Evolutionary conservation across 2,888 invertebrate genomes (phyloP), one percentile per base, ranked within the genome.

Genomic region (Schizaphis graminum): DNA sequence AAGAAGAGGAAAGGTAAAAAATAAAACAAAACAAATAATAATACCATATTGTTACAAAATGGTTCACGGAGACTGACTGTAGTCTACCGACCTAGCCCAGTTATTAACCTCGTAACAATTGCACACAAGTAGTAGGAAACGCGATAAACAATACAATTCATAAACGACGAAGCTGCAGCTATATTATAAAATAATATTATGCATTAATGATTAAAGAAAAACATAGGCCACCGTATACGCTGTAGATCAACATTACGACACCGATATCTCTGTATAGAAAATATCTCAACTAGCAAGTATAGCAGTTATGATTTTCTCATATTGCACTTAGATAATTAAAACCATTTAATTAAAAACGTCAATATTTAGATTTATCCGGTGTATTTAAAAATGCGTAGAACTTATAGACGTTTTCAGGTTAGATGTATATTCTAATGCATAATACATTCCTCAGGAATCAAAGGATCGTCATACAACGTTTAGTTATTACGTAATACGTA

Each of bases 71-170:
- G 56, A 92, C 86, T 28, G 16, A 92, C 35, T 86, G 44, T 89
- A 77, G 93, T 28, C 89, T 56, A 56, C 77, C 84, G 84, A 89
- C 93, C 93, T 89, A 89, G 93, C 89, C 93, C 93, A 84, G 89
- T 93, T 93, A 85, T 93, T 89, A 93, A 89, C 93, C 89, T 93
- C 93, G 93, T 89, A 77, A 93, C 89, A 89, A 93, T 93, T 56
- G 93, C 89, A 24, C 35, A 87, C 35, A 92, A 92, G 89, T 49
- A 53, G 24, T 92, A 41, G 53, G 35, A 93, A 93, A 93, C 89
- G 56, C 57, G n/a, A 56, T 93, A 88, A 47, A 21, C 10, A 89
- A 44, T 85, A 57, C 21, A 47, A 92, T 61, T 41, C 41, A 41
- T 26, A 26, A 56, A 56, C 35, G 11, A 21, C 49, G 84, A 21